Base-by-base conservation (phyloP, 2,888 invertebrate genomes). In the Athalia circularis region DNA sequence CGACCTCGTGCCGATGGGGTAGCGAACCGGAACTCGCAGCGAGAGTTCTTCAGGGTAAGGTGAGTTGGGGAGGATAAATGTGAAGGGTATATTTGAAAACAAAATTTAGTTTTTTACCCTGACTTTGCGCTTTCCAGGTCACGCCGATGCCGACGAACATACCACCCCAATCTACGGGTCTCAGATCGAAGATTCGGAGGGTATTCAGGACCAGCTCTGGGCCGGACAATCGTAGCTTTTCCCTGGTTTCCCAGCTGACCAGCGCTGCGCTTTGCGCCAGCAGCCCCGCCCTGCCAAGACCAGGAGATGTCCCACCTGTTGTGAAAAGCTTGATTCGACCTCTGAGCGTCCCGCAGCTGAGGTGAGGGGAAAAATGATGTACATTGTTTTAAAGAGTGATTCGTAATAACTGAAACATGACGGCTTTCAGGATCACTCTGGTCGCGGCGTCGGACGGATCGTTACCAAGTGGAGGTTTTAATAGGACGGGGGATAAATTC, bases 181-280 rank as follows among this genome's bases (percentile, higher is more conserved):
- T 93, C 80, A 92, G 92, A 86, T 92, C 92, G 29, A 92, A 91
- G 85, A 90, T 93, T 80, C 90, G 91, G 80, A 92, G 91, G 83
- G 93, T 93, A 72, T 93, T 93, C 84, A 91, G 93, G 77, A 92
- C 92, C 82, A 91, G 92, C 85, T 92, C 92, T 85, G 91, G 91
- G 61, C 91, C 89, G 72, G 91, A 92, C 81, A 83, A 86, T 15
- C 86, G 86, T 78, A 91, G 90, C 83, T 91, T 92, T 80, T 90
- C 92, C 11, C 84, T 93, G 78, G 92, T 93, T 47, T 92, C 92
- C 15, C 93, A 93, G 84, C 87, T 93, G 75, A 93, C 93, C 43
- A 92, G 92, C 72, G 93, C 93, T 0, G 93, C 93, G 1, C 89
- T 93, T 11, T 93, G 93, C 86, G 93, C 93, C 57, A 93, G 92